A percentile compares a stretch with the other conserved stretches of the same genome.
Evolutionary conservation across 2,113 vertebrate genomes (phyloP).

Genomic region (Todiramphus chloris): DNA sequence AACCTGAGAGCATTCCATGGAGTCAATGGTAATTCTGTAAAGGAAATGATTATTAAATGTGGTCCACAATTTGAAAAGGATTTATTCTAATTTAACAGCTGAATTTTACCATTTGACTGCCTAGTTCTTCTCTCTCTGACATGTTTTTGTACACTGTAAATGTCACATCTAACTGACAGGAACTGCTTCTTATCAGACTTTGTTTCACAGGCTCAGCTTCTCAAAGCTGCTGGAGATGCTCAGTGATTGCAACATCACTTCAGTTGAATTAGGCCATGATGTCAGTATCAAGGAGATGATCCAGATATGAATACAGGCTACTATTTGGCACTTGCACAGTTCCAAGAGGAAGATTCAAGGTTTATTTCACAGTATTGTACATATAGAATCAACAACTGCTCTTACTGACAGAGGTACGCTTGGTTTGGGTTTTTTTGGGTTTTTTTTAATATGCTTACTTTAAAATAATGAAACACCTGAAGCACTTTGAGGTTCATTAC

Average conservation of each 20-base stretch:
- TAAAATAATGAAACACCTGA: not conserved
- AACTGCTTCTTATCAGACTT: not conserved
- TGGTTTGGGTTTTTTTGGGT: not conserved
- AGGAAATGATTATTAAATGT: not conserved
- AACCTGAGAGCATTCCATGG: not conserved
- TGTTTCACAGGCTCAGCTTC: not conserved
- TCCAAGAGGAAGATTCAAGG: not conserved
- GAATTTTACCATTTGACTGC: not conserved
- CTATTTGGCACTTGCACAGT: not conserved
- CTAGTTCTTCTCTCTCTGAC: not conserved
- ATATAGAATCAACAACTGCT: not conserved
- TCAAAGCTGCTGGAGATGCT: not conserved
- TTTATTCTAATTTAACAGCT: not conserved
- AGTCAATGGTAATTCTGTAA: not conserved
- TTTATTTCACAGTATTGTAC: not conserved
- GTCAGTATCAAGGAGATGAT: not conserved
- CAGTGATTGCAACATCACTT: not conserved
- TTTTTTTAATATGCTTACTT: not conserved
- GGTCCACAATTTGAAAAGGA: not conserved
- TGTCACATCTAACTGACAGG: not conserved
- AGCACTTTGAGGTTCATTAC: not conserved
- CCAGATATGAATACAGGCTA: not conserved
- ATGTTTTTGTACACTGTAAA: not conserved
- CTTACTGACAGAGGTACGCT: not conserved
- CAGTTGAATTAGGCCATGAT: not conserved